Percentiles rank a stretch among this genome's conserved stretches.
Evolutionary conservation across 2,888 invertebrate genomes (phyloP).

Genomic region (Parnassius apollo): DNA sequence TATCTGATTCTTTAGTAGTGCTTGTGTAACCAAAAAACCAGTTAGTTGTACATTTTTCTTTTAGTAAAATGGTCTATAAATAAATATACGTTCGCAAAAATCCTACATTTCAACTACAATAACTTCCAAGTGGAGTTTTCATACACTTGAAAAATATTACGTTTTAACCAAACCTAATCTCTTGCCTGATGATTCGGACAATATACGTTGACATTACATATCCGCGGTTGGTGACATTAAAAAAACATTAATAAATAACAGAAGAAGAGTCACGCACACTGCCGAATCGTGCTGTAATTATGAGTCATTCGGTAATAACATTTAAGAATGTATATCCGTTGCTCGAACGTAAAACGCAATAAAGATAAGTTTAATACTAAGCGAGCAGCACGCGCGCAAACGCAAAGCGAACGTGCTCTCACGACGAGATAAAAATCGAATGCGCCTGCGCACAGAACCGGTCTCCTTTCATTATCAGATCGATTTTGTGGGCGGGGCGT

Average conservation of each 20-base stretch:
- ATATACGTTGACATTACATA: too few relatives aligned
- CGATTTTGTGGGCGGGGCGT: slow-evolving; percentile 69
- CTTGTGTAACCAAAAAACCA: too few relatives aligned
- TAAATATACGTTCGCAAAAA: too few relatives aligned
- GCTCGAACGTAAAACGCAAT: slow-evolving; percentile 67
- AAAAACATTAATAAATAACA: neutral
- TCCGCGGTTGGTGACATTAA: too few relatives aligned
- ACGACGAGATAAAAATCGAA: slow-evolving; percentile 60
- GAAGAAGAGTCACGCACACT: slow-evolving; percentile 21
- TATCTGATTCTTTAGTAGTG: too few relatives aligned
- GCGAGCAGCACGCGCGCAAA: slow-evolving; percentile 52
- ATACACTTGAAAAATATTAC: too few relatives aligned
- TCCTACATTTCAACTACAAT: too few relatives aligned
- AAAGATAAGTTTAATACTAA: slow-evolving; percentile 72
- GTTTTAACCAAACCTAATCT: too few relatives aligned
- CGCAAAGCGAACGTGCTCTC: slow-evolving; percentile 53
- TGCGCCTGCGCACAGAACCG: slow-evolving; percentile 56
- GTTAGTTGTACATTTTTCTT: too few relatives aligned
- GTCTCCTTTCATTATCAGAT: slow-evolving; percentile 68
- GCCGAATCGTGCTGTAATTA: slow-evolving; percentile 17
- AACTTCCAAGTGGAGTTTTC: too few relatives aligned
- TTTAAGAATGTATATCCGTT: slow-evolving; percentile 45
- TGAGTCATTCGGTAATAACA: slow-evolving; percentile 58
- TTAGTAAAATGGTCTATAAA: too few relatives aligned
- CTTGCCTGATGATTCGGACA: too few relatives aligned